Conservation (phyloP, 1,140 invertebrate species). For the Akabosia matsudoensis region DNA sequence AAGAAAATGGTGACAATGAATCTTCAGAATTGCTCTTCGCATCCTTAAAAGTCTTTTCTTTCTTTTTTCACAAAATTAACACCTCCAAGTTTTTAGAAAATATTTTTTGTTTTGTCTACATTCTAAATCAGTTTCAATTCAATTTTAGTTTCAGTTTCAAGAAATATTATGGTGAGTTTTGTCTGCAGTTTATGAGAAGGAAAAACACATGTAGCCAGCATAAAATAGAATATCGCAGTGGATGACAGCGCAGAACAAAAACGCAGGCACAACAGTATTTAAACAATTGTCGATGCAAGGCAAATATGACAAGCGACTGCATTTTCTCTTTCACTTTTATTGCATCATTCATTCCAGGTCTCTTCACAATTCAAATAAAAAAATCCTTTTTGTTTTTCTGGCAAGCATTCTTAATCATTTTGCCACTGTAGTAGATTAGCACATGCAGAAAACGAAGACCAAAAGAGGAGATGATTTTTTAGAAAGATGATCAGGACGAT, state of each 20-base stretch:
- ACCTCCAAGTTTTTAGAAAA: slow-evolving; percentile 18
- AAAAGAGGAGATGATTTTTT: background rate
- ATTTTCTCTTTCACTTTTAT: background rate
- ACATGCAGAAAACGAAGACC: background rate
- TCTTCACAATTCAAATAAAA: background rate
- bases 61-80: slow-evolving; percentile 6
- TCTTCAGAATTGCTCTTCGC: background rate
- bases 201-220: too few relatives aligned
- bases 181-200: too few relatives aligned
- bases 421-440: slow-evolving; percentile 1
- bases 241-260: too few relatives aligned
- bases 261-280: too few relatives aligned
- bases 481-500: too few relatives aligned
- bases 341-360: background rate
- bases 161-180: background rate
- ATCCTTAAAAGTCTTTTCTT: background rate
- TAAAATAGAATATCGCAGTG: too few relatives aligned
- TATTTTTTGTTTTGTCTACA: slow-evolving; percentile 11
- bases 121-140: slow-evolving; percentile 10
- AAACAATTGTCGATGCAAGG: background rate
- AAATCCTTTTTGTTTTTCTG: too few relatives aligned
- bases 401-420: background rate
- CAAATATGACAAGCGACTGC: background rate
- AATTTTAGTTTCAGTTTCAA: too few relatives aligned
- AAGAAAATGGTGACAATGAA: background rate